Evolutionary conservation across 2,113 vertebrate species (phyloP).

Genomic region (Ellobius talpinus): DNA sequence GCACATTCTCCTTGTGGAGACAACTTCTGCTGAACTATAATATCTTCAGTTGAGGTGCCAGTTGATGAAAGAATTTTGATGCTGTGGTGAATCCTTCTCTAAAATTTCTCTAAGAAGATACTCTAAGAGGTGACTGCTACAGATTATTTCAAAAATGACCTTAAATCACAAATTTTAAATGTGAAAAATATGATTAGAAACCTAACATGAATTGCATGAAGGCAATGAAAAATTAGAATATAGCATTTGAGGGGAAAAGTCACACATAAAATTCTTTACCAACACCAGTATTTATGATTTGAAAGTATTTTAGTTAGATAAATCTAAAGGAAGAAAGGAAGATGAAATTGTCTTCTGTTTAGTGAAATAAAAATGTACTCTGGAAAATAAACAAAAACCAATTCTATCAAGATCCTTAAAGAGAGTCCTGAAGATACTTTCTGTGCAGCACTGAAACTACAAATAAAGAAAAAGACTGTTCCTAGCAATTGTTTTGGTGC

Average conservation of each 20-base stretch:
- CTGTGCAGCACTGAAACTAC: background rate
- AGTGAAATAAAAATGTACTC: constrained; percentile 19
- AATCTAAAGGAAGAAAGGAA: background rate
- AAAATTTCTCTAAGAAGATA: background rate
- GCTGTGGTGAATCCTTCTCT: background rate
- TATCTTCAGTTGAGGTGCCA: background rate
- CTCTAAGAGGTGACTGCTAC: background rate
- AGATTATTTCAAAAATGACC: background rate
- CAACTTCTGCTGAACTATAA: background rate
- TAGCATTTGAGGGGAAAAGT: background rate
- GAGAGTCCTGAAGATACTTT: background rate
- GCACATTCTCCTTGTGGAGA: background rate
- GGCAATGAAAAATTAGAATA: background rate
- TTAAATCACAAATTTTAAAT: background rate
- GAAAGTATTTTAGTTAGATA: background rate
- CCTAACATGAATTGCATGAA: background rate
- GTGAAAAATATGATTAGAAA: constrained; percentile 25
- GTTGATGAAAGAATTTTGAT: background rate
- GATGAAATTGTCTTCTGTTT: background rate
- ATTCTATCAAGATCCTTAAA: constrained; percentile 2
- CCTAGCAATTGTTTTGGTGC: constrained; percentile 30
- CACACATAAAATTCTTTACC: background rate
- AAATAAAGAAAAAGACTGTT: background rate
- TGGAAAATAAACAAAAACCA: background rate
- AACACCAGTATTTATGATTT: background rate